These are phyloP conservation scores for Catharus bicknelli DNA, from an alignment of 2,113 vertebrate species.

Conservation along the genomic window DNA sequence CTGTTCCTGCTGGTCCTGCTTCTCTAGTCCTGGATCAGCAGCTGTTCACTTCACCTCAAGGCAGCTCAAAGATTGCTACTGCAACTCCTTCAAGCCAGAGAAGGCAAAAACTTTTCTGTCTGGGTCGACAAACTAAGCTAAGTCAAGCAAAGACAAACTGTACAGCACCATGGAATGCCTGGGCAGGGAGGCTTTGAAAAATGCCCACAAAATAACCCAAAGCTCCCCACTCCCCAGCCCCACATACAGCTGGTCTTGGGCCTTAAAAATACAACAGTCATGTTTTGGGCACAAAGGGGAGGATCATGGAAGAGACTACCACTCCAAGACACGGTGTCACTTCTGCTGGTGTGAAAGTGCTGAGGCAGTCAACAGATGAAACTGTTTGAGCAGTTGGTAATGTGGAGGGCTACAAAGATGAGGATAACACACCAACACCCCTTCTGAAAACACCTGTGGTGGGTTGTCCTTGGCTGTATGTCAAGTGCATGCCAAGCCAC, in stretches of 20 bases:
- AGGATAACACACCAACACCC: background rate
- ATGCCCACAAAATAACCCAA: background rate
- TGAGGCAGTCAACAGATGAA: background rate
- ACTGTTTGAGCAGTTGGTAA: background rate
- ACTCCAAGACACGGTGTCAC: background rate
- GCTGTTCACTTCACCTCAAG: background rate
- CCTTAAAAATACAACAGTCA: background rate
- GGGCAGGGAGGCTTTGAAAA: background rate
- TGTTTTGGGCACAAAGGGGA: background rate
- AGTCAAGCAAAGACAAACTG: background rate
- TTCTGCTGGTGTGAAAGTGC: background rate
- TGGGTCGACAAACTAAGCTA: background rate
- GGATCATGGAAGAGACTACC: background rate
- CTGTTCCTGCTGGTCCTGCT: background rate
- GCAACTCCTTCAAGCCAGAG: background rate
- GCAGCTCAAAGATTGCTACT: background rate
- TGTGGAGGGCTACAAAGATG: background rate
- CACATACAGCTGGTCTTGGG: accelerated
- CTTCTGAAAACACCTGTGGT: background rate
- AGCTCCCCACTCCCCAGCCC: accelerated
- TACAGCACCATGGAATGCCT: accelerated
- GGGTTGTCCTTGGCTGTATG: background rate
- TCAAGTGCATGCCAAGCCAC: background rate
- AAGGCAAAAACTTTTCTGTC: background rate
- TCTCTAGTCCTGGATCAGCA: too few species aligned